Evolutionary conservation across 1,140 invertebrate genomes (phyloP), one percentile per base, ranked within the genome.

Genomic region (Micrasema minimum): DNA sequence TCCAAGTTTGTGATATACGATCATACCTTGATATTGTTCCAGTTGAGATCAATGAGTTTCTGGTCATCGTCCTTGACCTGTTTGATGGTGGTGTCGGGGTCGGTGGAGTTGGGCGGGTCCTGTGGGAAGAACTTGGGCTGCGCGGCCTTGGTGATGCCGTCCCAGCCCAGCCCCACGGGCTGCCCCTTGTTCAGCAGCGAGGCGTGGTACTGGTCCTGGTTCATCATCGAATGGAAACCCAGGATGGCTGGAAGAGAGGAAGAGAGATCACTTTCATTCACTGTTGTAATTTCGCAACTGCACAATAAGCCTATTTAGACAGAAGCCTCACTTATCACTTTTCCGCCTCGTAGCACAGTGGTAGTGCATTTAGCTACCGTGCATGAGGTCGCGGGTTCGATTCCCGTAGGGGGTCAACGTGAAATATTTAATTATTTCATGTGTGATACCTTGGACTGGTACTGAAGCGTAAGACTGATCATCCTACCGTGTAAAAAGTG

Each of bases 161-260:
- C 93, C 93, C 93, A 96, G 67, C 93, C 93, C 67, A 95, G 83
- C 51, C 92, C 92, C 71, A 94, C 87, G 0, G 92, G 92, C 80
- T 96, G 93, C 16, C 93, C 93, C 83, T 96, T 96, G 85, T 96
- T 96, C 66, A 95, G 81, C 55, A 97, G 82, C 43, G 97, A 98
- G 59, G 97, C 96, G 84, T 99, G 96, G 84, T 98, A 99, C 83
- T 99, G 98, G 81, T 98, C 96, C 88, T 99, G 98, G 85, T 99
- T 99, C 91, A 99, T 94, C 94, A 99, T 98, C 57, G 97, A 99
- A 85, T 99, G 97, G 87, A 99, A 98, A 77, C 98, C 98, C 72
- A 99, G 88, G 83, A 99, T 98, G 85, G 96, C 97, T 96, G 83
- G 87, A 22, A 22, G n/a, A 45, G n/a, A n/a, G n/a, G n/a, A n/a